These are phyloP conservation scores for Spialia ferax DNA, from an alignment of 2,888 invertebrate genomes.

Conservation along the genomic window DNA sequence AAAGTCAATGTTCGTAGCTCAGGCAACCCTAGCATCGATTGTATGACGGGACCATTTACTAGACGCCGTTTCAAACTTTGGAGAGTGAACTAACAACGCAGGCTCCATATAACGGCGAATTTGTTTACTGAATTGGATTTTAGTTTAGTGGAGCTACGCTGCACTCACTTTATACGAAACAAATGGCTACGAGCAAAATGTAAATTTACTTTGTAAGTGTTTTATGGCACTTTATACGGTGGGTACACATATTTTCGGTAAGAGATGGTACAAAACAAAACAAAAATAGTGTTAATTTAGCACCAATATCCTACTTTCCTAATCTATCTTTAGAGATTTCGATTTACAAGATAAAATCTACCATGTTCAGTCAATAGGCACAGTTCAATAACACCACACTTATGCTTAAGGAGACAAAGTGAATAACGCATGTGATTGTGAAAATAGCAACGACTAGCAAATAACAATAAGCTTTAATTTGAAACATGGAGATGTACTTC, in stretches of 20 bases:
- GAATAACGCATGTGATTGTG: too few relatives aligned
- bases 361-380: too few relatives aligned
- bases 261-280: not conserved
- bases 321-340: too few relatives aligned
- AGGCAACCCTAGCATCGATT: conserved; percentile 11
- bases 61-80: conserved; percentile 36
- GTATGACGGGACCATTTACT: conserved; percentile 36
- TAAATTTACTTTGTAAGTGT: conserved; percentile 24
- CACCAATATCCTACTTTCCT: too few relatives aligned
- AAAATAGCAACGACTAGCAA: too few relatives aligned
- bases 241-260: not conserved
- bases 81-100: conserved; percentile 28
- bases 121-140: conserved; percentile 39
- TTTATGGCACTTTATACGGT: conserved; percentile 6
- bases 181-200: conserved; percentile 31
- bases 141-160: conserved; percentile 35
- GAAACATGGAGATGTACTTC: too few relatives aligned
- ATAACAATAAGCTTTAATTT: too few relatives aligned
- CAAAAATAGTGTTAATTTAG: too few relatives aligned
- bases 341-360: too few relatives aligned
- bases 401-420: too few relatives aligned
- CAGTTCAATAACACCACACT: too few relatives aligned
- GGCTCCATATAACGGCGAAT: conserved; percentile 33
- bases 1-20: too few relatives aligned
- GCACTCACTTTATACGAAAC: conserved; percentile 34